Conservation (phyloP, 2,113 vertebrate species). For the Daboia siamensis region DNA sequence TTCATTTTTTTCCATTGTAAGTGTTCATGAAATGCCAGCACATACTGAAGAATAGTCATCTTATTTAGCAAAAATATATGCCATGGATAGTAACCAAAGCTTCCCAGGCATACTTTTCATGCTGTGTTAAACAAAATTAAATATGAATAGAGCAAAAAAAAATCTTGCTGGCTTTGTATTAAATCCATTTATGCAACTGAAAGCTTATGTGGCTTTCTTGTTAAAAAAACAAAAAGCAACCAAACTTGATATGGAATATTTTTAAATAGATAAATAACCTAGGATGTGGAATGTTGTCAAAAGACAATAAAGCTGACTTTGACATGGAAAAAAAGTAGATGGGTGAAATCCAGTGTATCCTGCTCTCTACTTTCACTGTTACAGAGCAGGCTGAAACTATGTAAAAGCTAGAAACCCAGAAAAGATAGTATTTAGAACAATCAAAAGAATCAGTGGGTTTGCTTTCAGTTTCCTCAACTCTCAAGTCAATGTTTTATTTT, state of each 20-base stretch:
- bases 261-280: neutral
- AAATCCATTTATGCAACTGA: neutral
- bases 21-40: neutral
- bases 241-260: neutral
- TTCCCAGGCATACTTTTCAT: neutral
- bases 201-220: neutral
- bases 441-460: neutral
- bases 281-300: neutral
- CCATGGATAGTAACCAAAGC: neutral
- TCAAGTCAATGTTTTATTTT: neutral
- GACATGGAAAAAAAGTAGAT: neutral
- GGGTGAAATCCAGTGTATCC: conserved; percentile 1
- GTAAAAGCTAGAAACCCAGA: neutral
- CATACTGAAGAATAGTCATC: neutral
- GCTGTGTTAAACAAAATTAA: conserved; percentile 23
- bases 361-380: conserved; percentile 15
- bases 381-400: neutral
- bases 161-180: neutral
- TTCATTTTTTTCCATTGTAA: neutral
- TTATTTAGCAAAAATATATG: neutral
- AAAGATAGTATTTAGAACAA: neutral
- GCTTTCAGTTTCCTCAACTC: neutral
- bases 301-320: neutral
- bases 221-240: neutral
- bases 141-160: neutral